phyloP scores from a whole-genome alignment of 1,140 invertebrate species.

The Zaprionus vittiger region DNA sequence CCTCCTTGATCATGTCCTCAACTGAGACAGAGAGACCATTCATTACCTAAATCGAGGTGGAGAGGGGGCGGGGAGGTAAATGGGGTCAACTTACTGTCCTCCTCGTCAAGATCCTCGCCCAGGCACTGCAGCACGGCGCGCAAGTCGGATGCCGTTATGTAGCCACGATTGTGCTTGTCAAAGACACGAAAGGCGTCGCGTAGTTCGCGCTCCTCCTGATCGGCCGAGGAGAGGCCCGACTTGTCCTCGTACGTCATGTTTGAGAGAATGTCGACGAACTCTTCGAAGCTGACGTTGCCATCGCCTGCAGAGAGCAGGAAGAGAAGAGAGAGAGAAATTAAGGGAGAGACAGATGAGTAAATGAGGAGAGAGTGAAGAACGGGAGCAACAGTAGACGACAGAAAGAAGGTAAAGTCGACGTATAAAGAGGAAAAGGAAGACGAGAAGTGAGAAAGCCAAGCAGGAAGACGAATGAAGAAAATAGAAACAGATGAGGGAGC shows the following conservation, averaged over 20 bases:
- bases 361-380: not conserved
- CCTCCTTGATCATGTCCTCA: constrained; percentile 96
- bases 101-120: constrained; percentile 93
- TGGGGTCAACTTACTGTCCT: constrained; percentile 90
- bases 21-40: constrained; percentile 85
- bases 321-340: not conserved
- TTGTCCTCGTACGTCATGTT: constrained; percentile 88
- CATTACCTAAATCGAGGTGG: not conserved
- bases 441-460: not conserved
- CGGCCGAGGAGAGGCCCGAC: constrained; percentile 87
- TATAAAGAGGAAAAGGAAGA: not conserved
- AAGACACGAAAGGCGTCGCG: constrained; percentile 94
- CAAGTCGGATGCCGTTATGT: constrained; percentile 93
- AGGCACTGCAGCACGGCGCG: constrained; percentile 93
- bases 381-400: not conserved
- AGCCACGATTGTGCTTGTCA: constrained; percentile 94
- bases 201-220: constrained; percentile 94
- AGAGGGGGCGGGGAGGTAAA: not conserved
- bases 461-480: no score
- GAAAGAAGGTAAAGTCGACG: not conserved
- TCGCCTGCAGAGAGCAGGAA: constrained; percentile 87
- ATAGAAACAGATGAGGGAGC: no score
- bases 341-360: no score
- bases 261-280: constrained; percentile 95
- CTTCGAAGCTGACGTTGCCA: constrained; percentile 95